Evolutionary conservation across 1,140 invertebrate genomes (phyloP), one percentile per base, ranked within the genome.

Genomic region (Temnothorax nylanderi): DNA sequence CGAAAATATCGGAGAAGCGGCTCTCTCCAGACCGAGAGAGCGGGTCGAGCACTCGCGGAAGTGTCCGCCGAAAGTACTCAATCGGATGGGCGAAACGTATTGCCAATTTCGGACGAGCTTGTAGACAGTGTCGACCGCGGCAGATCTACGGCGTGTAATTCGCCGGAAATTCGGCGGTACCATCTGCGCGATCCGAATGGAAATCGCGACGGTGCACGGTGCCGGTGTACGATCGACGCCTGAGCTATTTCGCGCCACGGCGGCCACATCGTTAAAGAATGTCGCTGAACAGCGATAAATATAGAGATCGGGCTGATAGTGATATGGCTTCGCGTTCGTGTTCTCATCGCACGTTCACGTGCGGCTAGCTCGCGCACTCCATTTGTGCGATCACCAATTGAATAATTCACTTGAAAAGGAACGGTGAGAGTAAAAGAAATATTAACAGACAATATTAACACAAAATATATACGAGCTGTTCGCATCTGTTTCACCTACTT

Each of bases 1-100:
- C 87, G 87, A 92, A 90, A 92, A 92, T 89, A 92, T 93, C 90
- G 84, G 67, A 51, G 84, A 60, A 78, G 76, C 64, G 67, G 75
- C 74, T 81, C 67, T 87, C 77, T 41, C 37, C 62, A 60, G 81
- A 88, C 78, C 64, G 88, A 92, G 88, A 88, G 84, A 18, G 51
- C 87, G 87, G 21, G 32, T 26, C 58, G 81, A 76, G 82, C 47
- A 13, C n/a, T 60, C 86, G 88, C 26, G 69, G 37, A 87, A 65
- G 84, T 67, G 64, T 85, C 60, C 72, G 78, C 72, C 56, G 74
- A 90, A 87, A 90, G 60, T 89, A 65, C 69, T 84, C 85, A 89
- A 90, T 90, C 65, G 85, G 49, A 69, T 80, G 54, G 56, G 69
- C 49, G 44, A 85, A 89, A 87, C 51, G 69, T 81, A 71, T 72